Conservation (phyloP, 1,140 invertebrate genomes). For the Delia radicum region DNA sequence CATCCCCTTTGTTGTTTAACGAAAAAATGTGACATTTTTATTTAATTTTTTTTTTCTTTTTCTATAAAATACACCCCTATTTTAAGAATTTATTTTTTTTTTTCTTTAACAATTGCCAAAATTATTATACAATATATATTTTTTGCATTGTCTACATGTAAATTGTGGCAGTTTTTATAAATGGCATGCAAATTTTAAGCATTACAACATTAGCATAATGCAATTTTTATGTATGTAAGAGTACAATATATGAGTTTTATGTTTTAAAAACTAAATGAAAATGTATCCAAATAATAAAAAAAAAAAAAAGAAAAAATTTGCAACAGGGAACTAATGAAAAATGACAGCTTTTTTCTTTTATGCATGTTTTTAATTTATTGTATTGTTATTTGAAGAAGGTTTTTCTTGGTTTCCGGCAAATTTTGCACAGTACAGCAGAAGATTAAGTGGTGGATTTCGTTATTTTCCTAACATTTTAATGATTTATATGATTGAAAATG, state of each 20-base stretch:
- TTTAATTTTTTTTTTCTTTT: not conserved
- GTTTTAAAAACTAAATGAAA: too few relatives aligned
- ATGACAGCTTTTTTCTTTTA: not conserved
- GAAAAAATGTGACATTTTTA: not conserved
- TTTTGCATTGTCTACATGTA: not conserved
- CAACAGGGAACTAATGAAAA: constrained; percentile 18
- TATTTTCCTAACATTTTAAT: not conserved
- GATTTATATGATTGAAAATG: too few relatives aligned
- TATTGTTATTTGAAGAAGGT: not conserved
- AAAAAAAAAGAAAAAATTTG: too few relatives aligned
- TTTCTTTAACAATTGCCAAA: not conserved
- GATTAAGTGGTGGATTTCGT: not conserved
- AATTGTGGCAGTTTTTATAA: constrained; percentile 6
- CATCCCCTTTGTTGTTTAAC: not conserved
- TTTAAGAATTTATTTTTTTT: too few relatives aligned
- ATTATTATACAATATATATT: not conserved
- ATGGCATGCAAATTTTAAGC: constrained; percentile 8
- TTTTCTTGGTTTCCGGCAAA: not conserved
- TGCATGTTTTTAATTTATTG: not conserved
- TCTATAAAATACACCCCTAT: not conserved
- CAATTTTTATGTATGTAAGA: not conserved
- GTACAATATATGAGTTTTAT: not conserved
- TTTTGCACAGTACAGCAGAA: not conserved
- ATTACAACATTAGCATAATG: constrained; percentile 21
- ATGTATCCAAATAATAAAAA: too few relatives aligned